Percentiles rank a stretch among this genome's conserved stretches.
phyloP scores from a whole-genome alignment of 2,113 vertebrate species.

The Phylloscopus whistleri region DNA sequence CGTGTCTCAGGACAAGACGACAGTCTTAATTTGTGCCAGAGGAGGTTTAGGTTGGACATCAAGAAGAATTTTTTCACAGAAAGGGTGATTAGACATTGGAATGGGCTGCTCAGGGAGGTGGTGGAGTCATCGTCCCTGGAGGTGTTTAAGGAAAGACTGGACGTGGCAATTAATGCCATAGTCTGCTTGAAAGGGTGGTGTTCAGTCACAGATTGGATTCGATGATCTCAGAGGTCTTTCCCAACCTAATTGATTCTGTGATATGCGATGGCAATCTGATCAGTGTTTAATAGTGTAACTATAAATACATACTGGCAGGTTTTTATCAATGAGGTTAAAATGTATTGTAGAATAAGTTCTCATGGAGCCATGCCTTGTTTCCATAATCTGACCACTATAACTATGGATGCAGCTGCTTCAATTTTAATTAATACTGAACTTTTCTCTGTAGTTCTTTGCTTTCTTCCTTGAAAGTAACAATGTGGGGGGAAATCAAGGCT shows the following conservation, averaged over 20 bases:
- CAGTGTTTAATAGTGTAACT: not conserved
- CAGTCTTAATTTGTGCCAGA: not conserved
- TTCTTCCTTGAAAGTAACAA: not conserved
- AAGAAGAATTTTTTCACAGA: not conserved
- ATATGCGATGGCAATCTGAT: not conserved
- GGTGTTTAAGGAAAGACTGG: not conserved
- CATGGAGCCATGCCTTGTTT: accelerated
- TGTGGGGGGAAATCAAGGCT: not conserved
- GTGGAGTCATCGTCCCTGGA: not conserved
- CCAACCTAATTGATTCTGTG: not conserved
- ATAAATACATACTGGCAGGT: not conserved
- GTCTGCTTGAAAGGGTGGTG: not conserved
- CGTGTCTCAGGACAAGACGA: not conserved
- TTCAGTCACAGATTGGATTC: not conserved
- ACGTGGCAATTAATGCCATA: not conserved
- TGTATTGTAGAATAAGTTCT: not conserved
- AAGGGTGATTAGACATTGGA: not conserved
- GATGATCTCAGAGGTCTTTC: not conserved
- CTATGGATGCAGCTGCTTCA: not conserved
- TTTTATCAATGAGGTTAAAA: not conserved
- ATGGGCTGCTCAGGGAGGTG: not conserved
- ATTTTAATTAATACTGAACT: not conserved
- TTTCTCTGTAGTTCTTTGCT: not conserved
- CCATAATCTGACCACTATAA: accelerated
- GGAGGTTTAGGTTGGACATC: not conserved